Evolutionary conservation across 2,113 vertebrate genomes (phyloP), one percentile per base, ranked within the genome.

Genomic region (Noctilio leporinus): DNA sequence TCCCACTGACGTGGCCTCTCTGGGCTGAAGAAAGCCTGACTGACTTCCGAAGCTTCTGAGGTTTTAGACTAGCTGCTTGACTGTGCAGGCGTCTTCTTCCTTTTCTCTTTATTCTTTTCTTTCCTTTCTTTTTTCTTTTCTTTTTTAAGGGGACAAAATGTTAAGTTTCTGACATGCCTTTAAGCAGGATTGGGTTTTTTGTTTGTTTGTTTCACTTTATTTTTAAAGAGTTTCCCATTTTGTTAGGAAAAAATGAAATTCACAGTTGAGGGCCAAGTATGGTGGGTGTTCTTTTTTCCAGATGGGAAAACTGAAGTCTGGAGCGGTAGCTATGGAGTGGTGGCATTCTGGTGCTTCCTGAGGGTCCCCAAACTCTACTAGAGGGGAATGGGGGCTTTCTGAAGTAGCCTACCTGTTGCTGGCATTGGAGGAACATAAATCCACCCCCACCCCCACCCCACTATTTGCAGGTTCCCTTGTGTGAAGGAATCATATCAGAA

Each of bases 11-110:
- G 91, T 92, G 88, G 91, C 93, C 45, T 7, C 51, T 62, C 57
- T 33, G 47, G 14, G 4, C 83, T 95, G 55, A 82, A 76, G 67
- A 83, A 95, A 75, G 3, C 35, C 38, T 51, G 43, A 40, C 15
- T 45, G 69, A n/a, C 77, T 95, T 88, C 72, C 95, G 92, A 84
- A 94, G 70, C 65, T 82, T 96, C 75, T 97, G 90, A 75, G 94
- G 78, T 89, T 90, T 92, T 16, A 88, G 59, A 40, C 67, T 81
- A 81, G 85, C 57, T 73, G 69, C 22, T 73, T 38, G 43, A 38
- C 47, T 59, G 17, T 49, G 47, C 70, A 35, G 26, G n/a, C 30
- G 14, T 30, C 38, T 64, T 20, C 33, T 35, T 45, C 59, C 49
- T 40, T 43, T 45, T 28, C 33, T 43, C n/a, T 28, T 47, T 19